phyloP scores from a whole-genome alignment of 2,113 vertebrate species.

The Sitta europaea region DNA sequence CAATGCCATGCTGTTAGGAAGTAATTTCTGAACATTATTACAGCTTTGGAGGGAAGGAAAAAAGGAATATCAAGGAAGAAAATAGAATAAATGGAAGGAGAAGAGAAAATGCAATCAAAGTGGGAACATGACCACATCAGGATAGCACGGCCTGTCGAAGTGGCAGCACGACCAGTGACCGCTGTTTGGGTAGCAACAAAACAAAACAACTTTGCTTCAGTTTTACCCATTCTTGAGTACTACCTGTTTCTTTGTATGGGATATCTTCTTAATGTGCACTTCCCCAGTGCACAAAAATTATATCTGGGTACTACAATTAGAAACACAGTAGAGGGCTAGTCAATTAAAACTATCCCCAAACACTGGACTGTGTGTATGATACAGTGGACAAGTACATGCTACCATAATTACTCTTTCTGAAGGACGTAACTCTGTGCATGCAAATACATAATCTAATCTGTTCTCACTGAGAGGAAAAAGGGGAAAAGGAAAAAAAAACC shows the following conservation, averaged over 20 bases:
- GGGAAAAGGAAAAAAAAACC: neutral
- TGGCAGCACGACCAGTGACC: neutral
- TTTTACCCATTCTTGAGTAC: neutral
- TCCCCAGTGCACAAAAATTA: neutral
- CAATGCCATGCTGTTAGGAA: neutral
- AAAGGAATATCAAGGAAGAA: neutral
- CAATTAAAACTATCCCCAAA: neutral
- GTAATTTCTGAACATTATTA: neutral
- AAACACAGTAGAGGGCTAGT: neutral
- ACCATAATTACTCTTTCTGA: neutral
- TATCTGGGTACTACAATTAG: neutral
- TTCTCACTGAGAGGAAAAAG: neutral
- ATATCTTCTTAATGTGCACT: neutral
- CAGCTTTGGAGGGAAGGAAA: neutral
- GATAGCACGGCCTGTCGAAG: neutral
- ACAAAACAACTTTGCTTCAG: neutral
- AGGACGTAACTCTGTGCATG: neutral
- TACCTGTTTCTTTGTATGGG: neutral
- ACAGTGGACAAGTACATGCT: neutral
- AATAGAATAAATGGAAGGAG: neutral
- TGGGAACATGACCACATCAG: neutral
- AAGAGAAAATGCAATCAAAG: neutral
- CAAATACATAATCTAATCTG: neutral
- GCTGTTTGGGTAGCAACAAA: neutral
- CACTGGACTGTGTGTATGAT: neutral